Evolutionary conservation across 1,140 invertebrate genomes (phyloP).

Genomic region (Drosophila burlai): DNA sequence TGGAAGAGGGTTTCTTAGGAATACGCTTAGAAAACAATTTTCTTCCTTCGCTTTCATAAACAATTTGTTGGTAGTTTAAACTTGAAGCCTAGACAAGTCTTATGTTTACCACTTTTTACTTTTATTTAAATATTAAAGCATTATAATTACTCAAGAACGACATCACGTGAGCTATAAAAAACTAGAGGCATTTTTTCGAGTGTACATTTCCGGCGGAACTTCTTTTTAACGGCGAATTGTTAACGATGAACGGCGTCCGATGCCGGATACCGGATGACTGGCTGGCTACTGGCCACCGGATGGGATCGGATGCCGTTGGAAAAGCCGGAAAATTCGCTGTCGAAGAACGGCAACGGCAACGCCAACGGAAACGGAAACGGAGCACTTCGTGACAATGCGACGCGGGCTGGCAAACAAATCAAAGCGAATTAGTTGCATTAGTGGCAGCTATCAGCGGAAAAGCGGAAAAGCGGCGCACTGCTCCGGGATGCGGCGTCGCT

Average conservation of each 20-base stretch:
- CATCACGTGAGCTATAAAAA: not conserved
- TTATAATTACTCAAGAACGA: not conserved
- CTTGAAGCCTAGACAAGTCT: not conserved
- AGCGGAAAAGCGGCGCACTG: slow-evolving; percentile 9
- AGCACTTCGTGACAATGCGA: slow-evolving; percentile 65
- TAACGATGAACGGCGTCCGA: slow-evolving; percentile 35
- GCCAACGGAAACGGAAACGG: slow-evolving; percentile 20
- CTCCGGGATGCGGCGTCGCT: slow-evolving; percentile 35
- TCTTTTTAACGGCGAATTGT: slow-evolving; percentile 17
- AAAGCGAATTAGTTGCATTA: slow-evolving; percentile 70
- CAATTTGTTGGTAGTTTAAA: too few species aligned
- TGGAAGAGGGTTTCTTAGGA: not conserved
- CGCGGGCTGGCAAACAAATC: slow-evolving; percentile 61
- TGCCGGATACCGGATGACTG: slow-evolving; percentile 43
- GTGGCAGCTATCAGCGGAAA: slow-evolving; percentile 62
- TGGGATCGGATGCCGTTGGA: slow-evolving; percentile 27
- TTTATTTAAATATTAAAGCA: not conserved
- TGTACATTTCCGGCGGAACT: not conserved
- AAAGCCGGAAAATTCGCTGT: slow-evolving; percentile 17
- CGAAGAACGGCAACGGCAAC: slow-evolving; percentile 4
- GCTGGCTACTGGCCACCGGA: slow-evolving; percentile 41
- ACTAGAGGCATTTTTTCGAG: not conserved
- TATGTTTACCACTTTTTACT: not conserved
- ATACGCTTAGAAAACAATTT: not conserved
- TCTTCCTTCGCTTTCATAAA: not conserved